phyloP scores from a whole-genome alignment of 2,113 vertebrate genomes.

The Notechis scutatus region DNA sequence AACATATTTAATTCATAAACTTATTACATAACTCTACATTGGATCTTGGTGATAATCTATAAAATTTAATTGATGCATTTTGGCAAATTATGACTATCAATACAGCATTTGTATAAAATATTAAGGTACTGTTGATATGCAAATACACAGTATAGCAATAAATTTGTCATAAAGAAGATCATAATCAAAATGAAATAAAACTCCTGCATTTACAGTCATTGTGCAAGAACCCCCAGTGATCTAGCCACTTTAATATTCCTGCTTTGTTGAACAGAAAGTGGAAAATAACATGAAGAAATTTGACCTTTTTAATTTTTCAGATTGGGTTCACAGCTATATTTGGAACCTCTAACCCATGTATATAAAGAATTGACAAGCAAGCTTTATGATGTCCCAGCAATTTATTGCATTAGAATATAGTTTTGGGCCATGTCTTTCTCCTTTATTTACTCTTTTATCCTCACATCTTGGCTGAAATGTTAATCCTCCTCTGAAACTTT shows the following conservation, averaged over 20 bases:
- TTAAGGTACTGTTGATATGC: neutral
- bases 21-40: neutral
- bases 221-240: neutral
- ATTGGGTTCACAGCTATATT: neutral
- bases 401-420: neutral
- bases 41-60: neutral
- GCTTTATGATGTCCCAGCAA: neutral
- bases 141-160: neutral
- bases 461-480: slow-evolving; percentile 3
- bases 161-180: neutral
- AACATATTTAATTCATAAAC: neutral
- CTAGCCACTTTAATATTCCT: neutral
- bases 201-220: neutral
- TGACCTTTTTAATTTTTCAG: neutral
- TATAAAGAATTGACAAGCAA: neutral
- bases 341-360: neutral
- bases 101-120: neutral
- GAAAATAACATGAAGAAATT: neutral
- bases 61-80: neutral
- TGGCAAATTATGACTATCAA: neutral
- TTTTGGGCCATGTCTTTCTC: neutral
- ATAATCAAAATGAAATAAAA: neutral
- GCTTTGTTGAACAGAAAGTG: neutral
- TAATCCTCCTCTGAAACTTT: neutral
- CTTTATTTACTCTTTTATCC: neutral